phyloP scores from a whole-genome alignment of 1,140 invertebrate genomes.

The Brachionus rotundiformis region DNA sequence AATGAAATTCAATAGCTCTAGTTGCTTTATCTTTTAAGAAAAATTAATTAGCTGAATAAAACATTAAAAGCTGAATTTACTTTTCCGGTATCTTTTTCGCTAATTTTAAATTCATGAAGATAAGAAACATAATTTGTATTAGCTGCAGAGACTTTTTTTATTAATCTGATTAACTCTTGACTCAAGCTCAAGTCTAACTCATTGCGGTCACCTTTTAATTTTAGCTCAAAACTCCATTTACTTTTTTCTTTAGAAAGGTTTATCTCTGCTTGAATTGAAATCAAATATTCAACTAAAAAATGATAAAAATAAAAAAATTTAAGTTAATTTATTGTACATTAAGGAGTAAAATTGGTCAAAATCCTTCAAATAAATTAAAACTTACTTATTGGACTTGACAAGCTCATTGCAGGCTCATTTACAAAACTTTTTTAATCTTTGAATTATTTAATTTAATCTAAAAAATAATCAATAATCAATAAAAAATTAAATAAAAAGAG shows the following conservation, averaged over 20 bases:
- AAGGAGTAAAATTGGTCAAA: neutral
- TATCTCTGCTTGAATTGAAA: neutral
- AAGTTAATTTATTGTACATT: neutral
- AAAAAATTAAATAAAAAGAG: too few relatives aligned
- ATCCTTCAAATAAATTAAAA: neutral
- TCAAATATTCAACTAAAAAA: conserved; percentile 11
- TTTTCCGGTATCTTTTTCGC: conserved; percentile 12
- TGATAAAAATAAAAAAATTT: neutral
- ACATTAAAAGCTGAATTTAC: too few relatives aligned
- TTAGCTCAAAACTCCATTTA: neutral
- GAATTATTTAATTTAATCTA: neutral
- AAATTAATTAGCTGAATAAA: neutral
- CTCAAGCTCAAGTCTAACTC: neutral
- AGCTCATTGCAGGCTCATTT: neutral
- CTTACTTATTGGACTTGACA: conserved; percentile 4
- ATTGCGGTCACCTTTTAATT: neutral
- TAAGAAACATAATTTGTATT: neutral
- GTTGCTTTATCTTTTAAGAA: conserved; percentile 2
- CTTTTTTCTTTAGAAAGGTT: neutral
- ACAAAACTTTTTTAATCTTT: neutral
- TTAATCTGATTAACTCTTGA: neutral
- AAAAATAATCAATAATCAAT: neutral
- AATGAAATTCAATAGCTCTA: neutral
- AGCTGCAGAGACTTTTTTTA: neutral
- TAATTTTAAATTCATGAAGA: conserved; percentile 3